These are phyloP conservation scores for Gallirallus australis DNA, from an alignment of 2,797 vertebrate species.

Conservation along the genomic window DNA sequence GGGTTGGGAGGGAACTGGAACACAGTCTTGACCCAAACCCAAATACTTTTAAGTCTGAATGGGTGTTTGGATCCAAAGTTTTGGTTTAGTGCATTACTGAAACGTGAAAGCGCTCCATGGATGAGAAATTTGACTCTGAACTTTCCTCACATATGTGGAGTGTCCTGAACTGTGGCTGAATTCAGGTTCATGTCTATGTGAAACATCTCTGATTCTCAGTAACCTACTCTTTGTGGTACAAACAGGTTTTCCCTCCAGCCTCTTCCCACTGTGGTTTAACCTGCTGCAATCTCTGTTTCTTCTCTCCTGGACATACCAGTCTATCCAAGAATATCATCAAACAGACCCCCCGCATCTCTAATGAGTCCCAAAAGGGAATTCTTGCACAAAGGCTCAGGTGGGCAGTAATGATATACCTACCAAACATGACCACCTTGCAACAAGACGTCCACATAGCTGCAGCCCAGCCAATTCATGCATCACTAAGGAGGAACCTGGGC, in stretches of 20 bases:
- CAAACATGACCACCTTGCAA: not conserved
- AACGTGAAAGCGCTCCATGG: not conserved
- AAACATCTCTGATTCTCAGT: not conserved
- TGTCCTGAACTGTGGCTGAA: not conserved
- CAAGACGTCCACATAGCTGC: not conserved
- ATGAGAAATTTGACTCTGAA: not conserved
- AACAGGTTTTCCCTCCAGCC: not conserved
- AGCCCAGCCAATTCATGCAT: not conserved
- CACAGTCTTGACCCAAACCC: not conserved
- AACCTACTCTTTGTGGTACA: not conserved
- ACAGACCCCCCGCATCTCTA: not conserved
- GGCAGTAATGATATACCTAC: not conserved
- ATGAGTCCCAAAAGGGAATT: not conserved
- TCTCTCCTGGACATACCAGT: not conserved
- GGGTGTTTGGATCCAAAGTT: not conserved
- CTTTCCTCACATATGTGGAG: accelerated
- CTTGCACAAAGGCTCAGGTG: not conserved
- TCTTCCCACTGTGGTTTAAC: not conserved
- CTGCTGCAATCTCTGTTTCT: not conserved
- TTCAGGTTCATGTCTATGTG: not conserved
- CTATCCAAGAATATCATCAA: not conserved
- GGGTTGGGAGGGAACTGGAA: not conserved
- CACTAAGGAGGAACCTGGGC: not conserved
- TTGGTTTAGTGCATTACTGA: not conserved
- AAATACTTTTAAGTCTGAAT: not conserved